These are phyloP conservation scores for Coptotermes formosanus DNA, from an alignment of 1,140 invertebrate genomes.

Conservation along the genomic window DNA sequence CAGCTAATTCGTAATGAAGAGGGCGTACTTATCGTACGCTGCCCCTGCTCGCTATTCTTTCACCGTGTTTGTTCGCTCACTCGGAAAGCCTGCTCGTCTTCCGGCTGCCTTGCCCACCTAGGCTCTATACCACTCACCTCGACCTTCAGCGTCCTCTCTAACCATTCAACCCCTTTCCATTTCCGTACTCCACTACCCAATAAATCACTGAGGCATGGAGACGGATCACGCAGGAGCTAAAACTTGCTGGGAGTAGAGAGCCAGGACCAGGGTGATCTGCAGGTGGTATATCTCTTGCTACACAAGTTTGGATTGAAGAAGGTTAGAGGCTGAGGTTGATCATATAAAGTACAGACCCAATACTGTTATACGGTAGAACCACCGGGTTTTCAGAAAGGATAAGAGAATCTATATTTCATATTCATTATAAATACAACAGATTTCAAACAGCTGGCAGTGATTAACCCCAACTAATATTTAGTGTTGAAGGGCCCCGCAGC, in stretches of 20 bases:
- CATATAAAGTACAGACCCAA: neutral
- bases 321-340: neutral
- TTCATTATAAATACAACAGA: too few species aligned
- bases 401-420: too few species aligned
- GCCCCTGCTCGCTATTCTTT: neutral
- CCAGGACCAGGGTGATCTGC: neutral
- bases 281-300: neutral
- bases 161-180: neutral
- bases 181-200: neutral
- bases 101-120: neutral
- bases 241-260: neutral
- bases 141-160: neutral
- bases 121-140: neutral
- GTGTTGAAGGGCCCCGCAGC: too few species aligned
- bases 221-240: neutral
- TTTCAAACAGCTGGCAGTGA: too few species aligned
- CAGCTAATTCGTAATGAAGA: neutral
- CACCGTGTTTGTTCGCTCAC: neutral
- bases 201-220: slow-evolving; percentile 2
- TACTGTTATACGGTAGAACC: neutral
- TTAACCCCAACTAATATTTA: too few species aligned
- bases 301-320: neutral
- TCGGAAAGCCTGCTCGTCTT: neutral
- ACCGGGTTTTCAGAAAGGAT: too few species aligned
- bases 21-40: neutral